Conservation (phyloP, 2,113 vertebrate genomes). For the Phrynosoma blainvillii region DNA sequence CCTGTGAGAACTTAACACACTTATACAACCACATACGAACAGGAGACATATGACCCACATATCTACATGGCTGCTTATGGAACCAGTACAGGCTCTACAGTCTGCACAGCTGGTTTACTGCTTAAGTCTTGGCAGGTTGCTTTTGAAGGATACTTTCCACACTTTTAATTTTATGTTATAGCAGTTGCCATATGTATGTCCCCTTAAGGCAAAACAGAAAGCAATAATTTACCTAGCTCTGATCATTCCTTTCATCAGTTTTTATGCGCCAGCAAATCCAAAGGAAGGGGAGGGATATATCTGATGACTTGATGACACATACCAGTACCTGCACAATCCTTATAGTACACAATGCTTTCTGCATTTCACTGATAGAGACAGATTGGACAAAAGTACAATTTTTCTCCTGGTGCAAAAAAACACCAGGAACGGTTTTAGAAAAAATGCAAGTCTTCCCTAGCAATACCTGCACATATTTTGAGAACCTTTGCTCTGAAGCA, state of each 20-base stretch:
- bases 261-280: neutral
- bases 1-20: neutral
- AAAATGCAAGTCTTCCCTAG: neutral
- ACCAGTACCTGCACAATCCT: too few relatives aligned
- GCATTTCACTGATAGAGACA: neutral
- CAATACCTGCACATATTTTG: neutral
- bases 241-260: neutral
- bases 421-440: neutral
- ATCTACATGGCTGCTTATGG: neutral
- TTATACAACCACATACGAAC: neutral
- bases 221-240: neutral
- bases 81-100: too few relatives aligned
- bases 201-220: neutral
- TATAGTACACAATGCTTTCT: neutral
- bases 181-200: neutral
- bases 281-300: neutral
- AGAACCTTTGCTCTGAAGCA: slow-evolving; percentile 5
- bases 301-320: neutral
- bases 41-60: neutral
- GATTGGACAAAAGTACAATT: neutral
- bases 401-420: neutral
- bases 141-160: neutral
- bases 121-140: neutral
- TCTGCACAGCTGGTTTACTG: neutral
- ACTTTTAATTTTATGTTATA: neutral